Evolutionary conservation across 35 echinoderm and acorn worm species (phyloP), one percentile per base, ranked within the genome.

Genomic region (Lytechinus pictus): DNA sequence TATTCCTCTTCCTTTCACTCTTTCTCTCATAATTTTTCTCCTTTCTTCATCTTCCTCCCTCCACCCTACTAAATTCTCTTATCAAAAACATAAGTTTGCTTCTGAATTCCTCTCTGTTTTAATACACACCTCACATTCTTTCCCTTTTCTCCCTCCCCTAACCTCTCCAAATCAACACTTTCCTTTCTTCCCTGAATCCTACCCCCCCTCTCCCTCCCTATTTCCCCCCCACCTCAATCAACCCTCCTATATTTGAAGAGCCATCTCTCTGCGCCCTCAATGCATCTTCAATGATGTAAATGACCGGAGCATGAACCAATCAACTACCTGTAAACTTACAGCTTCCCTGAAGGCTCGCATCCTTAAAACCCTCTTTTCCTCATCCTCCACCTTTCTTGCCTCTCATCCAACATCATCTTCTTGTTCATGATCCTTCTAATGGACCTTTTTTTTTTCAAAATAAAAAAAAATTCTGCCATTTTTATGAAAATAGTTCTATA

Each of bases 261-360:
- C 66, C 4, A 24, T 79, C 66, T 79, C 19, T 2, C 66, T 79
- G 66, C 33, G 33, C 66, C 66, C 66, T 79, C 66, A 79, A 79
- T 79, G 19, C 66, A 79, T 79, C 66, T 79, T 79, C 66, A 79
- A 79, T 79, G 66, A 79, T 79, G 66, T 79, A 79, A 79, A 79
- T 79, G 66, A 79, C 66, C 66, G 19, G 19, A 79, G n/a, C 21
- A 79, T 79, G 66, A 79, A 79, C 66, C 66, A 79, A 79, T 24
- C 66, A 24, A 8, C 66, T 79, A 79, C 66, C 19, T 79, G 66
- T 79, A 79, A 58, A 24, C 6, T 24, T 79, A 79, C 66, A 79
- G 19, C 66, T 79, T 16, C 66, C 66, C 16, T 44, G 66, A 8
- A 79, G 66, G 66, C 66, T 79, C 7, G 19, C 66, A 79, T 79